Base-by-base conservation (phyloP, 2,888 invertebrate species). In the Sthenelais limicola region DNA sequence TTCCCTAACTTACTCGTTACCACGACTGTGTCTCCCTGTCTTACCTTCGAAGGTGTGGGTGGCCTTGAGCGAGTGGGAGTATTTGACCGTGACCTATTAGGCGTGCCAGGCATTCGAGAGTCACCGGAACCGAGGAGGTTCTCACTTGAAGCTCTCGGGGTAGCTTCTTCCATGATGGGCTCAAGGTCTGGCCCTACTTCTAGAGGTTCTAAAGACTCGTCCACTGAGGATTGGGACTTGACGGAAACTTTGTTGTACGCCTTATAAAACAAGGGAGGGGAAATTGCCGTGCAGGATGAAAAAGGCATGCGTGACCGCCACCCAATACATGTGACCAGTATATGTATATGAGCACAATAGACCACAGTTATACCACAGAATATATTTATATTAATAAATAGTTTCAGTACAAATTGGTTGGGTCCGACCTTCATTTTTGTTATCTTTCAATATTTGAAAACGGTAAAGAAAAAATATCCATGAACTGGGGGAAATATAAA, bases 101-200 rank as follows among this genome's bases (percentile, higher is more conserved):
- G 62, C 38, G 35, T 62, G 35, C 21, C 62, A 15, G 62, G 43
- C 62, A 35, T 35, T 1, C 62, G 62, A 15, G 62, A 62, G 26
- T 62, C 62, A 5, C 62, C 38, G 9, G 62, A 62, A 3, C 62
- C 62, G 24, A 15, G 2, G 62, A 62, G 62, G 26, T 62, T 24
- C 12, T 54, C 38, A 21, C 12, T 24, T 12, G 35, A 35, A 24
- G 28, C 48, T 38, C 70, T n/a, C 1, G 70, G 70, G 28, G 70
- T 70, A 35, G 52, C 33, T n/a, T 70, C 78, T 62, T 78, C 78
- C 30, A 66, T 28, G 32, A 78, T 78, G n/a, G 77, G 76, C 24
- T 74, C 73, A 21, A 78, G 70, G 12, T 74, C 76, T 4, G 70
- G 77, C 18, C 73, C 76, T 12, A 73, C 71, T 38, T 78, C 48